Evolutionary conservation across 1,140 invertebrate genomes (phyloP), one percentile per base, ranked within the genome.

Genomic region (Drosophila arawakana): DNA sequence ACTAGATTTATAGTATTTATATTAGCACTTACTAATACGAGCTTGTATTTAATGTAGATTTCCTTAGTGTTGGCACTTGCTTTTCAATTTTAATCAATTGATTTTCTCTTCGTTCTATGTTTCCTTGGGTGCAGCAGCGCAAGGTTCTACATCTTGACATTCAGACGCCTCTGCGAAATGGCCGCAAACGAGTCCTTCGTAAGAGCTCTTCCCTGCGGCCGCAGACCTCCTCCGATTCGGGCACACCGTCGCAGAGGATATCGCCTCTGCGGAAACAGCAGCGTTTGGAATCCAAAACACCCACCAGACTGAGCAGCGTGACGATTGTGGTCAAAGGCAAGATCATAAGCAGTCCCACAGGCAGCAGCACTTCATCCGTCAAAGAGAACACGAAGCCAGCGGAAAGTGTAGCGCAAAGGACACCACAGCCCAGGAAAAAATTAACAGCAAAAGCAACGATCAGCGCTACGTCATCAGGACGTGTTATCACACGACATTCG

Each of bases 151-250:
- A 71, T 13, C 65, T 86, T 37, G 81, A 86, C 9, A 83, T 58
- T 1, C 58, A 69, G 25, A 81, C 88, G 7, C 88, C 88, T 3
- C 5, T 91, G 21, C 72, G 88, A 7, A 91, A 91, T 55, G 88
- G 88, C 2, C 75, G 80, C 5, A 91, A 91, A 25, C 65, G 88
- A 5, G 39, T 88, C 8, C 66, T 85, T 4, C 70, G 70, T 4
- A 76, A 72, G 4, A 30, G 25, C 4, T 30, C 25, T 30, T 70
- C 80, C 0, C 8, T 68, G 35, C 58, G 43, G 30, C 25, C 37
- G 46, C 41, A 67, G 11, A 30, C 25, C 25, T 46, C 70, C 44
- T 21, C 43, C 47, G 47, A 70, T 13, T 66, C 60, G 30, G n/a
- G 52, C 3, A 49, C 67, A 11, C 46, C 70, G 5, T 46, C 58